These are phyloP conservation scores for Melikaiella ostensackeni DNA, from an alignment of 2,888 invertebrate species.

Conservation along the genomic window DNA sequence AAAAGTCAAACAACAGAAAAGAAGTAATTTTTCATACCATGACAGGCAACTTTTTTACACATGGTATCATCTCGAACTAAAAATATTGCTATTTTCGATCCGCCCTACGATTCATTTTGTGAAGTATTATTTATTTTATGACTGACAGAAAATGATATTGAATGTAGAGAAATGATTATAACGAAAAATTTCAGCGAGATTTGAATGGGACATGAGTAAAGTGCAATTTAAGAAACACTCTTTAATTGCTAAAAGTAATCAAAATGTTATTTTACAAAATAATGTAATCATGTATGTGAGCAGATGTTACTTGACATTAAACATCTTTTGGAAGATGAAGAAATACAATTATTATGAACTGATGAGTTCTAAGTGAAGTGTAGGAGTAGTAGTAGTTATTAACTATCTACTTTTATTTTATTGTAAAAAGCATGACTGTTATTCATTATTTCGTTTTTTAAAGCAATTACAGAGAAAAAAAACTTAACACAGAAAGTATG, in stretches of 20 bases:
- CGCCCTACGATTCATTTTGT: too few species aligned
- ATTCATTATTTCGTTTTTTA: neutral
- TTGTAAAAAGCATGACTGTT: neutral
- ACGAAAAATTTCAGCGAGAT: neutral
- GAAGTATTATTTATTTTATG: too few species aligned
- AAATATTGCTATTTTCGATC: too few species aligned
- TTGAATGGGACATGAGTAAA: neutral
- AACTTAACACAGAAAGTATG: neutral
- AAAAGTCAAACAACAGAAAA: too few species aligned
- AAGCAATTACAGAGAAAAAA: neutral
- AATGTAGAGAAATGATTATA: neutral
- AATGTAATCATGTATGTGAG: neutral
- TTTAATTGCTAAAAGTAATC: neutral
- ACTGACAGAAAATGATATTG: neutral
- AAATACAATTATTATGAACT: neutral
- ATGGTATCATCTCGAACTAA: too few species aligned
- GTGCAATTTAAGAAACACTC: neutral
- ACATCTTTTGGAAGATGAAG: neutral
- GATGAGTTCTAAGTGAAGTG: neutral
- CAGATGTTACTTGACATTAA: neutral
- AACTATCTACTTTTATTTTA: neutral
- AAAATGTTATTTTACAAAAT: neutral
- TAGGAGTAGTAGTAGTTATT: neutral
- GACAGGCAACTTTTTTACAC: too few species aligned
- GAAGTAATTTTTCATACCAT: too few species aligned